Evolutionary conservation across 2,113 vertebrate species (phyloP).

Genomic region (Heptranchias perlo): DNA sequence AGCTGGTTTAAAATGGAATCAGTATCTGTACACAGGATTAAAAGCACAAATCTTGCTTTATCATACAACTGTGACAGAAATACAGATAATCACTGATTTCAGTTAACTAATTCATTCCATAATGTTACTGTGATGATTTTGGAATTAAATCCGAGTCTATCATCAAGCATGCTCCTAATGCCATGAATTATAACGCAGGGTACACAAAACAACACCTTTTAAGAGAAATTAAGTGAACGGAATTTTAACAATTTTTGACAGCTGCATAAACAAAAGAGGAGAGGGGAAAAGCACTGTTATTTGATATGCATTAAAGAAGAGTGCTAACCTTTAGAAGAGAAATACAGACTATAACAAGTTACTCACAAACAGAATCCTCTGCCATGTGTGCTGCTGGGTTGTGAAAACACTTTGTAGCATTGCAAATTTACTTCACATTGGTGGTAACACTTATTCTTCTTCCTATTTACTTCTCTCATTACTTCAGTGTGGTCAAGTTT

Average conservation of each 20-base stretch:
- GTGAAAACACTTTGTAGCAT: background rate
- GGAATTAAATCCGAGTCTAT: background rate
- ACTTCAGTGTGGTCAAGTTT: background rate
- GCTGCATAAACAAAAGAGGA: background rate
- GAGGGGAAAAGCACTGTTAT: background rate
- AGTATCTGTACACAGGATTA: background rate
- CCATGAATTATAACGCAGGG: background rate
- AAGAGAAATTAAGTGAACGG: background rate
- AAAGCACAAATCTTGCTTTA: background rate
- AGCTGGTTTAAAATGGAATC: background rate
- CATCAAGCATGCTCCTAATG: background rate
- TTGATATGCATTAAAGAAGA: background rate
- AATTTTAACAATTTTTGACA: background rate
- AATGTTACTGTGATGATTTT: background rate
- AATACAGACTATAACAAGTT: background rate
- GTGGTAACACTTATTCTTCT: background rate
- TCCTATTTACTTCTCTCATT: background rate
- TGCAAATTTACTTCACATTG: background rate
- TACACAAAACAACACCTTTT: background rate
- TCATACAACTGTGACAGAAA: background rate
- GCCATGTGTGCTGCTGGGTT: background rate
- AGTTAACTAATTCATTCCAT: background rate
- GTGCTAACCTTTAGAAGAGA: background rate
- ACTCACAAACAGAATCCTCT: too few relatives aligned
- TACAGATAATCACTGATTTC: background rate